Base-by-base conservation (phyloP, 2,888 invertebrate genomes). In the Sphaerophoria taeniata region DNA sequence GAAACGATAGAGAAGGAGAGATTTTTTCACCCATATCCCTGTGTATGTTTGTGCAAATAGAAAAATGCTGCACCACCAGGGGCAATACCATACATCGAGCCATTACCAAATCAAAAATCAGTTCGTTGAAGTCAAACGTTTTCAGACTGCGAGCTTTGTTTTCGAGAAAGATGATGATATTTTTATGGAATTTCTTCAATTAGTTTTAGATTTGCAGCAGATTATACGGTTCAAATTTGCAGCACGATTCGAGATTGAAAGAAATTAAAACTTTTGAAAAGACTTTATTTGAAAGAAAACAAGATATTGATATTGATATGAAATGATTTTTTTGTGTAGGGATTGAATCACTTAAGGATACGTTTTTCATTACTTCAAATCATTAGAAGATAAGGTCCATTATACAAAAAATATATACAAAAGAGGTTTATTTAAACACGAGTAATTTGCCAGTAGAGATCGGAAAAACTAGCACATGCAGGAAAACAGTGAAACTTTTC, bases 111-210 rank as follows among this genome's bases (percentile, higher is more conserved):
- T 9, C 39, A 6, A 39, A 7, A 6, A 7, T 16, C 16, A 33
- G 63, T 63, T 63, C 43, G 45, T 4, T 47, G 31, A 33, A 47
- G 39, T 3, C 24, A 47, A 63, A n/a, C 31, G 7, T 33, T 45
- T 61, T 45, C 61, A 45, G 45, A 45, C 61, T 43, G n/a, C n/a
- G 14, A 43, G 31, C 45, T 45, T 63, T 47, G 31, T 47, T 63
- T 45, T 47, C 45, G 63, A 45, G 34, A 67, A 34, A 6, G 14
- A 69, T 16, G 60, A 76, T 76, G 60, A 70, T 70, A 76, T 61
- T 76, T 76, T 76, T 61, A 55, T 70, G 60, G 24, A 53, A 45
- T 45, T 60, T 53, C 24, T 9, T 58, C 39, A 16, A 16, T 39
- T 16, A 9, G 9, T 0, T 36, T 43, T 36, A 11, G 11, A 58